phyloP scores from a whole-genome alignment of 2,797 vertebrate species.

The Sibirionetta formosa region DNA sequence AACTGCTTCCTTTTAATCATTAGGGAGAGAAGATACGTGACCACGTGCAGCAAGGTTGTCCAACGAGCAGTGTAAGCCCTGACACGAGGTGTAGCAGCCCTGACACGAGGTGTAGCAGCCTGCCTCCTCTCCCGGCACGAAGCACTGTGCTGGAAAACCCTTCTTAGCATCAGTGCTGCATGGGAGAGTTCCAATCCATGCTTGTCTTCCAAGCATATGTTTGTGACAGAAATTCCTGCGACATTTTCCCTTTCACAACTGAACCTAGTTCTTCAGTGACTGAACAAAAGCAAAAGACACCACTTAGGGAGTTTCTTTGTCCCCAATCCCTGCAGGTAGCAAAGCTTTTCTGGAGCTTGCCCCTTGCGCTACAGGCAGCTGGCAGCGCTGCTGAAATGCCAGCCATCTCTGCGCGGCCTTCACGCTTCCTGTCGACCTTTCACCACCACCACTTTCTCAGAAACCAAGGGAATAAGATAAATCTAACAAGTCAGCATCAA shows the following conservation, averaged over 20 bases:
- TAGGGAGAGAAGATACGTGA: background rate
- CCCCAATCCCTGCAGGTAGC: background rate
- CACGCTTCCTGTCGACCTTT: background rate
- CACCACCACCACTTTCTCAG: background rate
- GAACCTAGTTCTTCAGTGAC: background rate
- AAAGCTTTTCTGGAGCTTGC: background rate
- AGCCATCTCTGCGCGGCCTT: accelerated
- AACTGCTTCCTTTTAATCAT: background rate
- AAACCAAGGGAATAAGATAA: background rate
- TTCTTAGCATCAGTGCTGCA: accelerated
- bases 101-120: background rate
- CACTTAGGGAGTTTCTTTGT: background rate
- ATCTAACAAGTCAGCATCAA: background rate
- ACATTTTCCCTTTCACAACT: background rate
- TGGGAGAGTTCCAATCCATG: background rate
- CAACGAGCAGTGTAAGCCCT: background rate
- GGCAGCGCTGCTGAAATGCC: background rate
- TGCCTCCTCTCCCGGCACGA: background rate
- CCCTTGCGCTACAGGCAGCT: background rate
- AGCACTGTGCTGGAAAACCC: background rate
- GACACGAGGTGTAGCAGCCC: background rate
- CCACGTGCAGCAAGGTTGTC: background rate
- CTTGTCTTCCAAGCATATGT: background rate
- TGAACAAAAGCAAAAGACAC: background rate
- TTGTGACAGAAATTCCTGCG: background rate